Evolutionary conservation across 1,140 invertebrate species (phyloP), one percentile per base, ranked within the genome.

Genomic region (Ephestia elutella): DNA sequence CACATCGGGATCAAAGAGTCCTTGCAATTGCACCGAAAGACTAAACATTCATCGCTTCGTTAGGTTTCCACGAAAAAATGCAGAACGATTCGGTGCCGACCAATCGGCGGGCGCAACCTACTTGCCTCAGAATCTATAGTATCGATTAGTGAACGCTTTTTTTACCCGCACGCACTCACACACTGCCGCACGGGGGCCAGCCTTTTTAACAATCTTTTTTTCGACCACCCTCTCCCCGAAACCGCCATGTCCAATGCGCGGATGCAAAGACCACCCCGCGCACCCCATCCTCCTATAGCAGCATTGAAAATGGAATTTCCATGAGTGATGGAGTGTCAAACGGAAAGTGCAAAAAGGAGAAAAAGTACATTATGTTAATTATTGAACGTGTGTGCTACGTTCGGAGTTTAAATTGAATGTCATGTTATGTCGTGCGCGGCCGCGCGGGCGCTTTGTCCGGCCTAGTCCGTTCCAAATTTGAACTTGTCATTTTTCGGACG

Each of bases 271-370:
- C 81, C 82, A 80, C 80, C 83, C 77, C 75, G 66, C 71, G 35
- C 56, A 13, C 70, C 81, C 78, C 81, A 69, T 76, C 76, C 80
- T 77, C 75, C 76, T 79, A 81, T 82, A 78, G 75, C 79, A 80
- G 78, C 85, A 86, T 87, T 86, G 82, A 84, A 87, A 88, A 88
- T 88, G 85, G 86, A 86, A 88, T 88, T 88, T 88, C 86, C 86
- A 86, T 88, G 86, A 88, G 86, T 88, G 86, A 88, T 88, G 86
- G 86, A 88, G 86, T 88, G 86, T 88, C 86, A 88, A 88, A 88
- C 82, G 82, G 76, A 74, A 88, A 84, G 82, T 82, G 78, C 74
- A 86, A 86, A 87, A 88, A 84, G 79, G 76, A 86, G 82, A 86
- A 88, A 87, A 88, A 86, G 79, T 80, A 79, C 77, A 86, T 88